Evolutionary conservation across 2,888 invertebrate genomes (phyloP).

Genomic region (Clitarchus hookeri): DNA sequence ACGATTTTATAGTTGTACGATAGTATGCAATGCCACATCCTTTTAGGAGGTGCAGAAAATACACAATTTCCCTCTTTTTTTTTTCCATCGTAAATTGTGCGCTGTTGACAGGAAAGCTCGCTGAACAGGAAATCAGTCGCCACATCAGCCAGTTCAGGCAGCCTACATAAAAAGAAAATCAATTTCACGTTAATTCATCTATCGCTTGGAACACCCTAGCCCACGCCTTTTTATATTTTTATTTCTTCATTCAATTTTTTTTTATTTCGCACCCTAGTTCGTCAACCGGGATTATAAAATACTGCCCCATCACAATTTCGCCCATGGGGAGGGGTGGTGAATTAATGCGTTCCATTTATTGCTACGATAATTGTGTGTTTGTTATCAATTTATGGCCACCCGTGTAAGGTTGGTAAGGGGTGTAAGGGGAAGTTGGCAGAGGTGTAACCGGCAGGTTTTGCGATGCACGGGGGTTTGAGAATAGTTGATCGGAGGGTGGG

Average conservation of each 20-base stretch:
- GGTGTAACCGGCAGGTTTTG: neutral
- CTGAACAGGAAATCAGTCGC: neutral
- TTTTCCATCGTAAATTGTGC: neutral
- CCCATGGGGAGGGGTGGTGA: neutral
- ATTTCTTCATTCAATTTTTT: neutral
- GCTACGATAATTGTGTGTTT: slow-evolving; percentile 23
- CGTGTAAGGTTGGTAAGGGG: neutral
- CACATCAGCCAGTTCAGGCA: neutral
- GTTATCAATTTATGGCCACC: neutral
- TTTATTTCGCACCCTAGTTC: neutral
- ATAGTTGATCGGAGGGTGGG: neutral
- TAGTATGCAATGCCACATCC: too few relatives aligned
- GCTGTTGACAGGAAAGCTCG: neutral
- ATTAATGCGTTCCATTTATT: slow-evolving; percentile 24
- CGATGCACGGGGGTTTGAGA: neutral
- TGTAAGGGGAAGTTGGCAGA: neutral
- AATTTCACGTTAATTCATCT: neutral
- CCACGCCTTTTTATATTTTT: neutral
- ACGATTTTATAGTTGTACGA: too few relatives aligned
- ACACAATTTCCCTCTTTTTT: neutral
- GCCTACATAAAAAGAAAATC: neutral
- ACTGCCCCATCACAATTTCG: slow-evolving; percentile 11
- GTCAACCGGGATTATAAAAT: neutral
- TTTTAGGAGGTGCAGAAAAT: too few relatives aligned
- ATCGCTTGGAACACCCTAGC: neutral